These are phyloP conservation scores for Sebastes oblongus DNA, from an alignment of 2,797 vertebrate species.

Conservation along the genomic window DNA sequence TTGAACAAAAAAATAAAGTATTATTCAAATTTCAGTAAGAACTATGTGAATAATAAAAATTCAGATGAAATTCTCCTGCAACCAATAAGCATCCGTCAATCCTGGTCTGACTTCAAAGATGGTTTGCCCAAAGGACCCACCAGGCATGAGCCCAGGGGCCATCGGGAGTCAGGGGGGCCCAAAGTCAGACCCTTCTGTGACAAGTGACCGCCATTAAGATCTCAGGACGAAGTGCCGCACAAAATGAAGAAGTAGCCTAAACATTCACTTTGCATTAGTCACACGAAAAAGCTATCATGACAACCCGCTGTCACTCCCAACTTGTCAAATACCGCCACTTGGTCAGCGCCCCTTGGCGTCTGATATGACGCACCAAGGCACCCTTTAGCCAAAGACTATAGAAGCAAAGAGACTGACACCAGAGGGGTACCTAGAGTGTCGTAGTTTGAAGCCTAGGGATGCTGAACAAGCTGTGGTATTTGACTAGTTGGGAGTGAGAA, in stretches of 20 bases:
- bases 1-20: background rate
- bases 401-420: no score
- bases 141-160: background rate
- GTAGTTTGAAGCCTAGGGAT: no score
- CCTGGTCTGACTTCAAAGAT: background rate
- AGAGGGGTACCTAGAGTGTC: no score
- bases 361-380: background rate
- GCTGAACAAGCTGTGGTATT: no score
- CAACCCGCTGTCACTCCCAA: background rate
- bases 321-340: background rate
- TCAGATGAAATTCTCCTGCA: conserved; percentile 4
- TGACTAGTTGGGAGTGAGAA: no score
- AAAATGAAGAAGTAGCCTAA: background rate
- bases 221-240: no score
- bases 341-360: background rate
- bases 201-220: no score
- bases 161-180: background rate
- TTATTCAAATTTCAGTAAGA: background rate
- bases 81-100: background rate
- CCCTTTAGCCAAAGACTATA: background rate
- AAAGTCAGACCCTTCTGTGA: background rate
- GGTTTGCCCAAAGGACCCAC: background rate
- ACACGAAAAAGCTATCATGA: background rate
- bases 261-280: background rate
- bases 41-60: background rate